phyloP scores from a whole-genome alignment of 2,888 invertebrate genomes.

The Erebia ligea region DNA sequence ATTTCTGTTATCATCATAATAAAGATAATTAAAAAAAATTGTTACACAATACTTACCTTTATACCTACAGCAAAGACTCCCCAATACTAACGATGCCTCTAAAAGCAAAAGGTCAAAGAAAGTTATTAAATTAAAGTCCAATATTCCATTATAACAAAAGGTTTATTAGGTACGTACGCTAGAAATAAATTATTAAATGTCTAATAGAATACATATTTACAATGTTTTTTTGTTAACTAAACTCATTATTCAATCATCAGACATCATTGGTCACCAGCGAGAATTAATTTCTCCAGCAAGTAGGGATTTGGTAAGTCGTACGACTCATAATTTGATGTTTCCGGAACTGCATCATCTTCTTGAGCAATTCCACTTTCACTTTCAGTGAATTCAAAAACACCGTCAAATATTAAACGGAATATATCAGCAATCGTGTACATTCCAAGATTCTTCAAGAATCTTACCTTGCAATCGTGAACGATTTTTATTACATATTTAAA shows the following conservation, averaged over 20 bases:
- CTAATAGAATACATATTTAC: background rate
- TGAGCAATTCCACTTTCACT: constrained; percentile 37
- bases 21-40: too few relatives aligned
- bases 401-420: constrained; percentile 52
- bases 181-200: constrained; percentile 4
- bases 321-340: constrained; percentile 12
- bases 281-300: constrained; percentile 34
- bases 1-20: too few relatives aligned
- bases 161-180: background rate
- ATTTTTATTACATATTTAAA: constrained; percentile 48
- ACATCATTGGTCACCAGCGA: constrained; percentile 8
- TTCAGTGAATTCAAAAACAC: constrained; percentile 50
- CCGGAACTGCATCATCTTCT: constrained; percentile 16
- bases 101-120: too few relatives aligned
- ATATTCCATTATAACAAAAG: background rate
- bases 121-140: too few relatives aligned
- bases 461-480: constrained; percentile 53
- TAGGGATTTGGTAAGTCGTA: constrained; percentile 28
- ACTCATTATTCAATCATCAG: background rate
- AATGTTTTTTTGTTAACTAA: background rate
- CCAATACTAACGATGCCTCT: too few relatives aligned
- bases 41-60: too few relatives aligned
- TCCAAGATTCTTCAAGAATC: constrained; percentile 54
- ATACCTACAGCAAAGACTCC: too few relatives aligned
- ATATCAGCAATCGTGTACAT: constrained; percentile 56